Conservation (phyloP, 2,113 vertebrate genomes). For the Cyrtonyx montezumae region DNA sequence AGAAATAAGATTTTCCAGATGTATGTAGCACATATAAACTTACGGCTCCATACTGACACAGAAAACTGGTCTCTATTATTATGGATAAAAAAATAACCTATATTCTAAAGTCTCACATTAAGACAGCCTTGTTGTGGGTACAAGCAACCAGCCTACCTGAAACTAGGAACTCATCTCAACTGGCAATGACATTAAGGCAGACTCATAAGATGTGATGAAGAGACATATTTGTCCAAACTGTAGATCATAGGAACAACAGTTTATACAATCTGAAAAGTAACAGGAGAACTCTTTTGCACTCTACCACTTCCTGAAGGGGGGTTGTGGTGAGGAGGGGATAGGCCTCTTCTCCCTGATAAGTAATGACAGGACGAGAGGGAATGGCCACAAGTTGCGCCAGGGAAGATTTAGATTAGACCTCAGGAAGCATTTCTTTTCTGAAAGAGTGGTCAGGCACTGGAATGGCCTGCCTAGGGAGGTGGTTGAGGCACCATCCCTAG, state of each 20-base stretch:
- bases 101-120: background rate
- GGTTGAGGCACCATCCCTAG: too few relatives aligned
- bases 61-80: background rate
- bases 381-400: too few relatives aligned
- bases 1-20: background rate
- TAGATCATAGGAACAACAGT: background rate
- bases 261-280: background rate
- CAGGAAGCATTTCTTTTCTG: too few relatives aligned
- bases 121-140: background rate
- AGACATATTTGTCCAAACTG: background rate
- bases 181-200: background rate
- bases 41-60: background rate
- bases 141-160: background rate
- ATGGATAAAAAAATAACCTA: background rate
- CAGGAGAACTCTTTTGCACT: too few relatives aligned
- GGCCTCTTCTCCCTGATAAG: too few relatives aligned
- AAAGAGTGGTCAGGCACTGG: too few relatives aligned
- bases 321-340: too few relatives aligned
- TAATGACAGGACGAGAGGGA: too few relatives aligned
- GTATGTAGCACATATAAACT: background rate
- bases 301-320: too few relatives aligned
- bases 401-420: too few relatives aligned
- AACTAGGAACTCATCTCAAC: background rate
- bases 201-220: background rate
- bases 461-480: too few relatives aligned